Evolutionary conservation across 2,113 vertebrate genomes (phyloP), one percentile per base, ranked within the genome.

Genomic region (Tursiops truncatus): DNA sequence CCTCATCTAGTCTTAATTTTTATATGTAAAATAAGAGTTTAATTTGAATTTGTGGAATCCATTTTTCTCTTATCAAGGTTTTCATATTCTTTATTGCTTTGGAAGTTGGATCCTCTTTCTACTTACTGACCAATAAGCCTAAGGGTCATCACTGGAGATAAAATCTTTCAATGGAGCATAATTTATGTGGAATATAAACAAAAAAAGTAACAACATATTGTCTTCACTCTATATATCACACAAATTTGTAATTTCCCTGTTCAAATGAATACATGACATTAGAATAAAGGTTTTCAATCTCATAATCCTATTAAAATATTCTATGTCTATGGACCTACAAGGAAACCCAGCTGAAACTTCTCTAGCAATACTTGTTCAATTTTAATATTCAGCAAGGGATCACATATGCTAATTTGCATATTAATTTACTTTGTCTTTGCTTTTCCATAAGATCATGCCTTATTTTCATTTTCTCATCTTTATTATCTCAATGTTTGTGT

Each of bases 351-450:
- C 0, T 41, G 38, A 89, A 93, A 94, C 7, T 47, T 26, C 47
- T 58, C 82, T 60, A 58, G 12, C 38, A 82, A 79, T 85, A n/a
- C 91, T 41, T 79, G 4, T 60, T 92, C 13, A 11, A 70, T 91
- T 94, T 76, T 86, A 96, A 41, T 63, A 21, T 88, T 18, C 2
- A 83, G 63, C 31, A 33, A 93, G 15, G 4, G 56, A 82, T 96
- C 17, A 33, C 3, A 74, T 36, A 5, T 4, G 36, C 1, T 65
- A 73, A 90, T 91, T n/a, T 95, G 33, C 36, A 82, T 92, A 67
- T 93, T 97, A 95, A 93, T 97, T 86, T 86, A 89, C 33, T 93
- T 94, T 82, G 41, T 56, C n/a, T 96, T 79, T 33, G 20, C 17
- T 93, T 92, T 95, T 89, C 70, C 28, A 44, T 21, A 91, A 11